These are phyloP conservation scores for Mungos mungo DNA, from an alignment of 2,113 vertebrate species.

Conservation along the genomic window DNA sequence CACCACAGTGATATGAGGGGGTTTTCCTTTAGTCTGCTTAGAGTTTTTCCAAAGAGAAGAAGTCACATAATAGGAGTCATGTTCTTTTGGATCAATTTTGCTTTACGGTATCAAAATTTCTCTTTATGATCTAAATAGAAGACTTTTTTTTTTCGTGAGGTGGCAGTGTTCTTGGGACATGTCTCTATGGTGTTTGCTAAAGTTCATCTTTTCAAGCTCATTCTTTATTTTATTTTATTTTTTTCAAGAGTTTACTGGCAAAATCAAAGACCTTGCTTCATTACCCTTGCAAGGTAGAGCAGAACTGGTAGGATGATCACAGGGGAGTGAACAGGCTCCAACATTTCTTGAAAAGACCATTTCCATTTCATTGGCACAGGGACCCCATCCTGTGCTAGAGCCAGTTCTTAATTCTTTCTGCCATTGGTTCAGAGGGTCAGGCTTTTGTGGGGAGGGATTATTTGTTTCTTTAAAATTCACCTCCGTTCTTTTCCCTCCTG, in stretches of 20 bases:
- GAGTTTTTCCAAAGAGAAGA: conserved; percentile 28
- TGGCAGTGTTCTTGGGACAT: conserved; percentile 22
- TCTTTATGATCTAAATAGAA: conserved; percentile 49
- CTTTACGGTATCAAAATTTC: not conserved
- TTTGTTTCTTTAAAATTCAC: conserved; percentile 75
- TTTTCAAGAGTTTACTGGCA: conserved; percentile 40
- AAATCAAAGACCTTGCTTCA: conserved; percentile 72
- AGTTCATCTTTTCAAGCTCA: conserved; percentile 59
- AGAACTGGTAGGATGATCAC: conserved; percentile 73
- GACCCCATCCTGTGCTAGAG: conserved; percentile 67
- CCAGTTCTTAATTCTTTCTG: conserved; percentile 56
- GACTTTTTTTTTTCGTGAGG: not conserved
- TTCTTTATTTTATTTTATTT: conserved; percentile 55
- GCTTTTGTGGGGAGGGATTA: conserved; percentile 74
- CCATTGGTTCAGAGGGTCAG: conserved; percentile 56
- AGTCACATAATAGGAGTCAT: conserved; percentile 6
- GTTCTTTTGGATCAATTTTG: conserved; percentile 37
- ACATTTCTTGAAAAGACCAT: conserved; percentile 67
- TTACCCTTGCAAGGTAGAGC: conserved; percentile 54
- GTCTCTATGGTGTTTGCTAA: conserved; percentile 38
- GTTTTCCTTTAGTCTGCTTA: conserved; percentile 22
- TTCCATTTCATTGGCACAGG: conserved; percentile 67
- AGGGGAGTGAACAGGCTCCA: conserved; percentile 66
- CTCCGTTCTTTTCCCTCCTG: conserved; percentile 25
- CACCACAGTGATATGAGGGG: not conserved